A percentile compares a stretch with the other conserved stretches of the same genome.
phyloP scores from a whole-genome alignment of 2,797 vertebrate species.

The Linurgus olivaceus region DNA sequence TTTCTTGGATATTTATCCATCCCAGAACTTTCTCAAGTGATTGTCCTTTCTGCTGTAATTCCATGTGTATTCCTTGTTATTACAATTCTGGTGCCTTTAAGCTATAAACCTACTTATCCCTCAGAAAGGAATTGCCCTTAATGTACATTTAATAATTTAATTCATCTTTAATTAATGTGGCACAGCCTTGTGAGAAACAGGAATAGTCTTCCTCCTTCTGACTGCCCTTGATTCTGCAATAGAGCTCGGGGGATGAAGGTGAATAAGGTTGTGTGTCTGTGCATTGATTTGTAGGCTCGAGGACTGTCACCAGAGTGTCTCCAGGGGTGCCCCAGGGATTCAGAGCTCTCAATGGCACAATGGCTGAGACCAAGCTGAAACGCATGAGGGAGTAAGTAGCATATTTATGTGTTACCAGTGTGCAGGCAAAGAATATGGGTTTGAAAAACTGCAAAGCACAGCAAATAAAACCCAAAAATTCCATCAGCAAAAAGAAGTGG shows the following conservation, averaged over 20 bases:
- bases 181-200: slow-evolving; percentile 18
- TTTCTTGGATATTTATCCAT: not conserved
- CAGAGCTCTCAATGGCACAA: slow-evolving; percentile 55
- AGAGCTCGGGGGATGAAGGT: slow-evolving; percentile 16
- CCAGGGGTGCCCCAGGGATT: slow-evolving; percentile 22
- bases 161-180: slow-evolving; percentile 56
- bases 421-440: not conserved
- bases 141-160: slow-evolving; percentile 37
- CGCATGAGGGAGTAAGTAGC: slow-evolving; percentile 78
- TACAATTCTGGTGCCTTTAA: not conserved
- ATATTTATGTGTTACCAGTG: not conserved
- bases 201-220: slow-evolving; percentile 21
- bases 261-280: slow-evolving; percentile 55
- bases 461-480: not conserved
- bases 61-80: not conserved
- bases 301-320: slow-evolving; percentile 46
- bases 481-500: not conserved
- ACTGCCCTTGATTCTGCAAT: slow-evolving; percentile 40
- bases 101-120: slow-evolving; percentile 5
- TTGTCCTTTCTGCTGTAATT: not conserved
- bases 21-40: not conserved
- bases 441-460: not conserved
- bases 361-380: slow-evolving; percentile 70
- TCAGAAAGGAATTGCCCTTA: slow-evolving; percentile 37
- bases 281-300: slow-evolving; percentile 74